Conservation (phyloP, 1,140 invertebrate species). For the Kradibia gibbosae region DNA sequence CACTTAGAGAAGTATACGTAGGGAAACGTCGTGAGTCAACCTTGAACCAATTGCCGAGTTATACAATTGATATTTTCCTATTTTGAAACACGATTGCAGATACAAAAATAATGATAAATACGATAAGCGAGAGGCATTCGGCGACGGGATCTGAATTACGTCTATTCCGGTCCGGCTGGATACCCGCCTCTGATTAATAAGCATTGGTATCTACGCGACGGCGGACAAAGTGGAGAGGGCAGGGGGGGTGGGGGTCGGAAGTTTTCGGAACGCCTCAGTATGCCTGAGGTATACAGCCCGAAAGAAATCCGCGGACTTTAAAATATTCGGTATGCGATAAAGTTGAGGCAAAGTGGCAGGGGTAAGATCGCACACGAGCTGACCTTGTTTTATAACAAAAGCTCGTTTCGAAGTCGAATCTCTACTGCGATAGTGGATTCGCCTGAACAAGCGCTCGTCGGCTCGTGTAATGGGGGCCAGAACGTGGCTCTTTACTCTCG, state of each 20-base stretch:
- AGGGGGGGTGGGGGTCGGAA: no score
- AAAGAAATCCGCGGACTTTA: constrained; percentile 1
- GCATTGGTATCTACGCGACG: no score
- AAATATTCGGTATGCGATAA: constrained; percentile 17
- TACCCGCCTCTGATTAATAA: constrained; percentile 8
- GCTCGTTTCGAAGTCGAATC: constrained; percentile 1
- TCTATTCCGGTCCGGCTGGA: neutral
- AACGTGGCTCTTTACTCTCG: neutral
- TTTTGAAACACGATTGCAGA: neutral
- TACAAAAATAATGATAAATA: neutral
- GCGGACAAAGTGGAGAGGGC: no score
- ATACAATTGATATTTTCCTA: constrained; percentile 8
- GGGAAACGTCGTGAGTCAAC: constrained; percentile 19
- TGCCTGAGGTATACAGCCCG: neutral
- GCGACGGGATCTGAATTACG: neutral
- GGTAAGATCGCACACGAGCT: neutral
- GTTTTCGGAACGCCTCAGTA: neutral
- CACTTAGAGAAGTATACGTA: constrained; percentile 1
- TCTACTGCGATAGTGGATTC: neutral
- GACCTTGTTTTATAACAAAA: constrained; percentile 47
- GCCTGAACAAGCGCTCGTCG: constrained; percentile 7
- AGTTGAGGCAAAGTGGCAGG: neutral
- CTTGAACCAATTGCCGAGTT: constrained; percentile 44
- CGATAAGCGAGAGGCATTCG: neutral
- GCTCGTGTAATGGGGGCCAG: neutral